These are phyloP conservation scores for Philaenus spumarius DNA, from an alignment of 1,140 invertebrate genomes.

Conservation along the genomic window DNA sequence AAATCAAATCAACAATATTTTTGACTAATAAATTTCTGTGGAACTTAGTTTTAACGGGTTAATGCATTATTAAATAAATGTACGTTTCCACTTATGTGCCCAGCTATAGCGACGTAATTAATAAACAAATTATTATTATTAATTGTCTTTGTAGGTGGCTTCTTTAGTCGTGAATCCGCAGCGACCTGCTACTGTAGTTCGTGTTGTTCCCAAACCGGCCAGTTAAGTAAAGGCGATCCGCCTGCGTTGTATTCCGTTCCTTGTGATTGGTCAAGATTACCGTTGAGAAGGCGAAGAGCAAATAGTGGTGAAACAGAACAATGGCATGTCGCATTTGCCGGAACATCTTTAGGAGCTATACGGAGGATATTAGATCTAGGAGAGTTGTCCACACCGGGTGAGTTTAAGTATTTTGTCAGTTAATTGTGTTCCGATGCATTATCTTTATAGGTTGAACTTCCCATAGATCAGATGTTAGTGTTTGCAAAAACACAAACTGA, in stretches of 20 bases:
- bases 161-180: constrained; percentile 48
- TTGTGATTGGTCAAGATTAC: constrained; percentile 68
- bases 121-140: too few species aligned
- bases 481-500: too few species aligned
- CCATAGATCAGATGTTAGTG: too few species aligned
- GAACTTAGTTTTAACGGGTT: too few species aligned
- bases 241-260: constrained; percentile 50
- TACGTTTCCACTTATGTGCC: too few species aligned
- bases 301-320: constrained; percentile 46
- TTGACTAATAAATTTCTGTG: too few species aligned
- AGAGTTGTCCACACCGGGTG: constrained; percentile 57
- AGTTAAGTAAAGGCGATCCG: constrained; percentile 54
- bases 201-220: constrained; percentile 48
- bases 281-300: constrained; percentile 43
- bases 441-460: too few species aligned
- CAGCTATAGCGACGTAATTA: too few species aligned
- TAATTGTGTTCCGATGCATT: too few species aligned
- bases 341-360: constrained; percentile 58
- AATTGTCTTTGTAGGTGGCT: constrained; percentile 44
- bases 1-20: too few species aligned
- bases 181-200: constrained; percentile 50
- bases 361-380: constrained; percentile 61
- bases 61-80: too few species aligned
- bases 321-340: constrained; percentile 75
- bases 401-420: too few species aligned